These are phyloP conservation scores for Scolopax bukidnonensis DNA, from an alignment of 2,797 vertebrate genomes.

Conservation along the genomic window DNA sequence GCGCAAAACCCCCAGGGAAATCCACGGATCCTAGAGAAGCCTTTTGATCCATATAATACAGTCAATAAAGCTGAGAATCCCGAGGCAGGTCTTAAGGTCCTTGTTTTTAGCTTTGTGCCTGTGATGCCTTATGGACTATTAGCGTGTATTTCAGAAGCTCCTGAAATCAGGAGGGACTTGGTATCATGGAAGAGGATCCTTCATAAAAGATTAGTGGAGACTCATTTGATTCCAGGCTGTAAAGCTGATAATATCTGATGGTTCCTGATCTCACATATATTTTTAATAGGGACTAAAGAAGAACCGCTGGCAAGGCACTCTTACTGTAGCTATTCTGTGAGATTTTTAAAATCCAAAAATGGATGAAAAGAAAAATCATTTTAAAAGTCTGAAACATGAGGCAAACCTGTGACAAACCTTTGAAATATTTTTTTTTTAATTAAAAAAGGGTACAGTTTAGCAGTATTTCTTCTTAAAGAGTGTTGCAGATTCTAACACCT, in stretches of 20 bases:
- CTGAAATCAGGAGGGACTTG: background rate
- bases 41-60: background rate
- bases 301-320: background rate
- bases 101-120: conserved; percentile 16
- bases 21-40: background rate
- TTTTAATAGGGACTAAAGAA: conserved; percentile 20
- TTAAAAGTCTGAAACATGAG: background rate
- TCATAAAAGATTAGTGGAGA: background rate
- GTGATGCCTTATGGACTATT: background rate
- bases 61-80: background rate
- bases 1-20: background rate
- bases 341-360: background rate
- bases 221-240: background rate
- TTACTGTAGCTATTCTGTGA: background rate
- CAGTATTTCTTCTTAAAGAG: background rate
- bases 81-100: background rate
- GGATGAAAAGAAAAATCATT: background rate
- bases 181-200: background rate
- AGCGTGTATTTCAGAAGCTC: background rate
- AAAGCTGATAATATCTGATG: background rate
- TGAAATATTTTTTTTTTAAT: background rate
- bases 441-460: background rate
- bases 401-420: background rate
- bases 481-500: background rate
- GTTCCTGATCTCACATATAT: background rate